Conservation (phyloP, 1,140 invertebrate species). For the Mercenaria mercenaria region DNA sequence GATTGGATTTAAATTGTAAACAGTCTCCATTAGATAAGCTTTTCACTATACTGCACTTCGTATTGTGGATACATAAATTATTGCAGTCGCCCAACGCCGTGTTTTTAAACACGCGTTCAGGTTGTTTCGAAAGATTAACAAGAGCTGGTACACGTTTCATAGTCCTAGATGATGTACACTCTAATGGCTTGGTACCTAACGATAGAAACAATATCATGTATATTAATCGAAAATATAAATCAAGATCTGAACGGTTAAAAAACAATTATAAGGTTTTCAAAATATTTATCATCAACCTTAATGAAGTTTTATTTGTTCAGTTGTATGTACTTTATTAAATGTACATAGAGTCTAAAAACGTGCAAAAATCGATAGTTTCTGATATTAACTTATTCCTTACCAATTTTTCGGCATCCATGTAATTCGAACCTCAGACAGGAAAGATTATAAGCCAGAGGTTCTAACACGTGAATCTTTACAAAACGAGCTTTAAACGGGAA, state of each 20-base stretch:
- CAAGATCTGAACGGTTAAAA: too few species aligned
- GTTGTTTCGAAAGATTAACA: neutral
- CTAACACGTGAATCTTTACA: neutral
- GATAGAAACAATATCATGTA: too few species aligned
- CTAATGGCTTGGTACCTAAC: neutral
- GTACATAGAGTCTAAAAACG: too few species aligned
- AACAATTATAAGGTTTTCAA: too few species aligned
- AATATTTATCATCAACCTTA: too few species aligned
- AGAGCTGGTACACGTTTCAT: neutral
- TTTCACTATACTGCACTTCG: neutral
- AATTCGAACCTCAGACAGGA: neutral
- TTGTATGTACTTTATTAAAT: too few species aligned
- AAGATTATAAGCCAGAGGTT: neutral
- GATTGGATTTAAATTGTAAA: neutral
- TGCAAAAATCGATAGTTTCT: too few species aligned
- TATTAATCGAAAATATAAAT: too few species aligned
- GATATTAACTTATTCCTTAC: too few species aligned
- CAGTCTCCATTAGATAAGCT: neutral
- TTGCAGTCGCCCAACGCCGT: neutral
- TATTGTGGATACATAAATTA: neutral
- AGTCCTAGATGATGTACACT: neutral
- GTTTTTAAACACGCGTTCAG: neutral
- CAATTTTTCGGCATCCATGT: too few species aligned
- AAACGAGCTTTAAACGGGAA: neutral
- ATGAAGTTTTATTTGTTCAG: too few species aligned